These are phyloP conservation scores for Carollia perspicillata DNA, from an alignment of 2,113 vertebrate genomes.

Conservation along the genomic window DNA sequence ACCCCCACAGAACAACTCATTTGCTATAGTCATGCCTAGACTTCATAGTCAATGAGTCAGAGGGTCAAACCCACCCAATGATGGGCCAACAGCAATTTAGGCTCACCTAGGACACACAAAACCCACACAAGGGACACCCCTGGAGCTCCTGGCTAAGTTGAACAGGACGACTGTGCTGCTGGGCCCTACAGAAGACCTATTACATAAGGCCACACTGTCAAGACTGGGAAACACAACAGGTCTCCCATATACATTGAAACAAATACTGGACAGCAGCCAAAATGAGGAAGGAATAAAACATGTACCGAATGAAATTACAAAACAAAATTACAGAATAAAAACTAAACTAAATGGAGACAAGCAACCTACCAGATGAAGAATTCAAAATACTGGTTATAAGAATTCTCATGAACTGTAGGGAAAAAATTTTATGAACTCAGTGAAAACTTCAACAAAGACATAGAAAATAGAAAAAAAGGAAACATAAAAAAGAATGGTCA, in stretches of 20 bases:
- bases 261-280: not conserved
- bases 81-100: not conserved
- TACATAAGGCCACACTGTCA: not conserved
- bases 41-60: not conserved
- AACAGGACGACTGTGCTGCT: not conserved
- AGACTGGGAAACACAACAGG: not conserved
- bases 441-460: not conserved
- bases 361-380: not conserved
- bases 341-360: not conserved
- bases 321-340: not conserved
- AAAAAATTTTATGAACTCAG: not conserved
- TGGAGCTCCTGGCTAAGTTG: not conserved
- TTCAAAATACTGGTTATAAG: not conserved
- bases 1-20: not conserved
- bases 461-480: not conserved
- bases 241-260: not conserved
- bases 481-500: not conserved
- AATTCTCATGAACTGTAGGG: not conserved
- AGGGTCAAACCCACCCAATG: not conserved
- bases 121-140: not conserved
- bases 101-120: not conserved
- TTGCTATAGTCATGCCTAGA: not conserved
- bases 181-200: not conserved
- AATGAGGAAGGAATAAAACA: not conserved
- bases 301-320: not conserved